A percentile compares a stretch with the other conserved stretches of the same genome.
Conservation (phyloP, 2,113 vertebrate genomes). For the Grammomys dolichurus region DNA sequence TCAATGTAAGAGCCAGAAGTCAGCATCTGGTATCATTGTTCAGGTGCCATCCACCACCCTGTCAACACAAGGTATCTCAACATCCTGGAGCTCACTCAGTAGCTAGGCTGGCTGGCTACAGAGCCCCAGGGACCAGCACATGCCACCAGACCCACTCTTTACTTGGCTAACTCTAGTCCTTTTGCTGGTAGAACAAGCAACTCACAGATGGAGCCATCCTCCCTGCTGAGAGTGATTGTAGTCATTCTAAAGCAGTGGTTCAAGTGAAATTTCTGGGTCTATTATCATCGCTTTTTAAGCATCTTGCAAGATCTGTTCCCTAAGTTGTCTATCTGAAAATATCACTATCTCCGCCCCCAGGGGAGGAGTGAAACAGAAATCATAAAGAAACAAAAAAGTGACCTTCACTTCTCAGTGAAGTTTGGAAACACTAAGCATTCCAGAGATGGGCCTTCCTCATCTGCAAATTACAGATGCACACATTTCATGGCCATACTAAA, state of each 20-base stretch:
- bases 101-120: neutral
- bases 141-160: neutral
- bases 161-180: neutral
- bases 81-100: neutral
- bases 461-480: neutral
- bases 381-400: neutral
- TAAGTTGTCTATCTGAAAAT: neutral
- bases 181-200: neutral
- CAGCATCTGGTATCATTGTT: neutral
- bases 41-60: fast-evolving
- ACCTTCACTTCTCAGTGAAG: neutral
- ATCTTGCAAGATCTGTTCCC: neutral
- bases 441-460: neutral
- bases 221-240: neutral
- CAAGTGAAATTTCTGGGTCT: neutral
- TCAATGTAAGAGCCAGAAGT: neutral
- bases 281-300: neutral
- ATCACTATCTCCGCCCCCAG: too few relatives aligned
- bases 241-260: neutral
- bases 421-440: neutral
- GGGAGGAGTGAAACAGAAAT: too few relatives aligned
- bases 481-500: neutral
- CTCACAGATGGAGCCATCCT: neutral
- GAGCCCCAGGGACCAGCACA: neutral
- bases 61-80: neutral